A percentile compares a stretch with the other conserved stretches of the same genome.
Conservation (phyloP, 2,113 vertebrate species). For the Seriola quinqueradiata region DNA sequence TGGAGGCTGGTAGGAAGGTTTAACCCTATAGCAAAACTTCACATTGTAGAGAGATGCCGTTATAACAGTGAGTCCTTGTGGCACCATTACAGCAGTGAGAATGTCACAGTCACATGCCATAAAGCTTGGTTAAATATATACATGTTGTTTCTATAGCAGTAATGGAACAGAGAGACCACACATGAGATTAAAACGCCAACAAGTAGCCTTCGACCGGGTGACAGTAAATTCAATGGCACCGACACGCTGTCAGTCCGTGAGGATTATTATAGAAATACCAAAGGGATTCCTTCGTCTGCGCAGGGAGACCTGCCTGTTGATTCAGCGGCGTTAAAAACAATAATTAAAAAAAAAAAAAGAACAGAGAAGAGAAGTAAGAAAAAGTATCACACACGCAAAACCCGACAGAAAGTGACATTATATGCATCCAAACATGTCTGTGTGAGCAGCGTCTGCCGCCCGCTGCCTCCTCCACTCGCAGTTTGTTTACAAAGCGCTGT, state of each 20-base stretch:
- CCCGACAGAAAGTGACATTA: not conserved
- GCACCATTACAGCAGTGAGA: not conserved
- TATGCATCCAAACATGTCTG: not conserved
- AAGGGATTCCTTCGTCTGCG: not conserved
- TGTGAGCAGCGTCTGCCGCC: not conserved
- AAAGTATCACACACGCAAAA: slow-evolving; percentile 1
- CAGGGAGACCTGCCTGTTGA: slow-evolving; percentile 69
- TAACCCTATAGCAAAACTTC: not conserved
- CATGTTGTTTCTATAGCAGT: not conserved
- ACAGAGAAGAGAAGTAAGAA: no score
- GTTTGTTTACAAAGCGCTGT: slow-evolving; percentile 82
- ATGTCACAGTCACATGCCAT: not conserved
- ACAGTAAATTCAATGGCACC: slow-evolving; percentile 16
- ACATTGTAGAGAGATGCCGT: not conserved
- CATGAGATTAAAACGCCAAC: not conserved
- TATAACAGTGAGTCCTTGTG: not conserved
- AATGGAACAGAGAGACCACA: not conserved
- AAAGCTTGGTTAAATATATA: not conserved
- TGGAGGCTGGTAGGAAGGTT: not conserved
- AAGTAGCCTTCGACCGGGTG: not conserved
- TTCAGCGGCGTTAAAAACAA: slow-evolving; percentile 22
- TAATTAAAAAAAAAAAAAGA: not conserved
- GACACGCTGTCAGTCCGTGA: not conserved
- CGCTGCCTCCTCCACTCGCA: slow-evolving; percentile 38
- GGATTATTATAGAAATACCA: not conserved